Percentiles rank a stretch among this genome's conserved stretches.
Conservation (phyloP, 92 coral and sea anemone species). For the Porites divaricata region DNA sequence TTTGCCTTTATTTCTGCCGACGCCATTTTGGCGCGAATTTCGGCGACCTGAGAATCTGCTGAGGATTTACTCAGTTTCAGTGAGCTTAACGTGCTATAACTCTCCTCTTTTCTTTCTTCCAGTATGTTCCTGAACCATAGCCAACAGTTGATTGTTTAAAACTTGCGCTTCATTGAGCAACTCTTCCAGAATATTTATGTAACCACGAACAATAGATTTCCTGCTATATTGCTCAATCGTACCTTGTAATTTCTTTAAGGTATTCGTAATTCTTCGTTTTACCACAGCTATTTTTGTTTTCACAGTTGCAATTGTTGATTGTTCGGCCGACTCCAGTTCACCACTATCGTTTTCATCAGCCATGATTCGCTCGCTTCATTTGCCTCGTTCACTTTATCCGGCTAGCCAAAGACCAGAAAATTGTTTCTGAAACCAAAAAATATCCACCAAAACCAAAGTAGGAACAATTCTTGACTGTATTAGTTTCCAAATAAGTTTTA, state of each 20-base stretch:
- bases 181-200: slow-evolving; percentile 33
- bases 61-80: not conserved
- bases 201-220: slow-evolving; percentile 39
- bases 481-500: too few relatives aligned
- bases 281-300: not conserved
- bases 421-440: not conserved
- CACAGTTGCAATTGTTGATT: not conserved
- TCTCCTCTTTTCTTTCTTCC: slow-evolving; percentile 14
- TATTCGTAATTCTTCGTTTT: slow-evolving; percentile 18
- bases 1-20: too few relatives aligned
- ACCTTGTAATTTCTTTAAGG: slow-evolving; percentile 30
- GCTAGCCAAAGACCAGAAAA: slow-evolving; percentile 26
- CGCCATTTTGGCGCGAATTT: slow-evolving; percentile 37
- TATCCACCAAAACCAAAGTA: too few relatives aligned
- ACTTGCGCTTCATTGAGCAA: slow-evolving; percentile 39
- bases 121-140: slow-evolving; percentile 28
- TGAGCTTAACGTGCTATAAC: slow-evolving; percentile 9
- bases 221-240: slow-evolving; percentile 16
- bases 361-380: too few relatives aligned
- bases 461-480: too few relatives aligned
- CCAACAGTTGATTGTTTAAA: slow-evolving; percentile 24
- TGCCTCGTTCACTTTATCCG: not conserved
- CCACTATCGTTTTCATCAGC: too few relatives aligned
- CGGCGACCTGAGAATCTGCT: not conserved
- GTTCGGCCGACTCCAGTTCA: too few relatives aligned